Percentiles rank a stretch among this genome's conserved stretches.
Conservation (phyloP, 2,888 invertebrate genomes). For the Drosophila neotestacea region DNA sequence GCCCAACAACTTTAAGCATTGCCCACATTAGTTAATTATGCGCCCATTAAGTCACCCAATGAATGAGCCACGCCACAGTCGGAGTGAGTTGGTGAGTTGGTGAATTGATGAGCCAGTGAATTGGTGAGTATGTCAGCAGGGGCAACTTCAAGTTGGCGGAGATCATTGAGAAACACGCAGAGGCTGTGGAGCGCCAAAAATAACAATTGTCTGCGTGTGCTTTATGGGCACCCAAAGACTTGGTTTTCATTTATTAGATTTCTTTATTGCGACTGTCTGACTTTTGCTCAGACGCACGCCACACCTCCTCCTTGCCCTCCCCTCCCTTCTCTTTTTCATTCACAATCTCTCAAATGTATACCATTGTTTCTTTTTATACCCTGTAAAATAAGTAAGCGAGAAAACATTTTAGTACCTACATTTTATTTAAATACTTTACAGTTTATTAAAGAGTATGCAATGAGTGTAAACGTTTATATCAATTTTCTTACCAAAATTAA, state of each 20-base stretch:
- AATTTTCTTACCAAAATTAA: no score
- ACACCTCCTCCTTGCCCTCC: conserved; percentile 31
- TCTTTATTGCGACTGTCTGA: conserved; percentile 61
- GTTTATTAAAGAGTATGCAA: no score
- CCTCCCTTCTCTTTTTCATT: conserved; percentile 15
- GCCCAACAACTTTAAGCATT: conserved; percentile 37
- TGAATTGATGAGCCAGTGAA: conserved; percentile 38
- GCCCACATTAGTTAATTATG: conserved; percentile 79
- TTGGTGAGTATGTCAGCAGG: conserved; percentile 57
- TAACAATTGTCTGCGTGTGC: conserved; percentile 47
- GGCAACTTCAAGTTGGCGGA: conserved; percentile 48
- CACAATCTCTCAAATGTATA: conserved; percentile 33
- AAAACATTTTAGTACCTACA: background rate
- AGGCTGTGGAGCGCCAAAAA: conserved; percentile 29
- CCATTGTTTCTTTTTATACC: conserved; percentile 38
- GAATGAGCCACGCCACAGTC: conserved; percentile 15
- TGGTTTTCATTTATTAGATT: conserved; percentile 69
- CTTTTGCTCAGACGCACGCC: conserved; percentile 41
- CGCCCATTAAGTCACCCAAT: conserved; percentile 61
- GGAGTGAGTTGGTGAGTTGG: conserved; percentile 25
- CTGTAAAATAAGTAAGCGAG: background rate
- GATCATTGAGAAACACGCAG: conserved; percentile 62
- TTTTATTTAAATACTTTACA: no score
- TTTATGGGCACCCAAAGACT: conserved; percentile 34
- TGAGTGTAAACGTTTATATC: no score